Evolutionary conservation across 2,888 invertebrate species (phyloP).

Genomic region (Conus canariensis): DNA sequence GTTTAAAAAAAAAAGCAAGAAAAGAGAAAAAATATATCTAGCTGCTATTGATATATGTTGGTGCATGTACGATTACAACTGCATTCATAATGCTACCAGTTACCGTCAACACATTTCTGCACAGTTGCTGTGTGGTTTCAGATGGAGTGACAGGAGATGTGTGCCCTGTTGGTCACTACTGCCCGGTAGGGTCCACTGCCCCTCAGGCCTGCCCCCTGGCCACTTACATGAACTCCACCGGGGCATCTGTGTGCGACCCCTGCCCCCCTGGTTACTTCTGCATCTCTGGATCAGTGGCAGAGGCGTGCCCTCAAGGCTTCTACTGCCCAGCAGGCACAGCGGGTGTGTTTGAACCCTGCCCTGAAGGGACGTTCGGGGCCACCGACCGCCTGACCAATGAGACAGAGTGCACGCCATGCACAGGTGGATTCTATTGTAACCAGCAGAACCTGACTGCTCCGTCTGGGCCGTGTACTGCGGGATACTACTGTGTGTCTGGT

Average conservation of each 20-base stretch:
- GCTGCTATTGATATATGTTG: no score
- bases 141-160: constrained; percentile 73
- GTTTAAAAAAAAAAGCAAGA: no score
- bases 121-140: constrained; percentile 42
- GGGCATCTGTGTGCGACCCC: constrained; percentile 64
- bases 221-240: constrained; percentile 72
- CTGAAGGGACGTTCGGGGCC: constrained; percentile 74
- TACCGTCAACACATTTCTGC: no score
- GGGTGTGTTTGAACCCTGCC: constrained; percentile 67
- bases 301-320: constrained; percentile 74
- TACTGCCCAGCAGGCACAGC: constrained; percentile 69
- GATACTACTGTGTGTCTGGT: constrained; percentile 74
- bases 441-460: constrained; percentile 68
- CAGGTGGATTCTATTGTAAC: constrained; percentile 73
- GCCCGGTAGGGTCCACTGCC: constrained; percentile 60
- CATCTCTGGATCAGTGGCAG: constrained; percentile 62
- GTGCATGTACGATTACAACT: no score
- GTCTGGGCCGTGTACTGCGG: constrained; percentile 67
- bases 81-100: no score
- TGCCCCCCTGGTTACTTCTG: constrained; percentile 75
- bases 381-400: constrained; percentile 62
- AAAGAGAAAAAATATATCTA: no score
- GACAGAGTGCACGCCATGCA: constrained; percentile 71
- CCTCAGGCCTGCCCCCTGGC: constrained; percentile 65
- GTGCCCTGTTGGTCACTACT: constrained; percentile 73